These are phyloP conservation scores for Aegotheles bennettii DNA, from an alignment of 2,113 vertebrate species.

Conservation along the genomic window DNA sequence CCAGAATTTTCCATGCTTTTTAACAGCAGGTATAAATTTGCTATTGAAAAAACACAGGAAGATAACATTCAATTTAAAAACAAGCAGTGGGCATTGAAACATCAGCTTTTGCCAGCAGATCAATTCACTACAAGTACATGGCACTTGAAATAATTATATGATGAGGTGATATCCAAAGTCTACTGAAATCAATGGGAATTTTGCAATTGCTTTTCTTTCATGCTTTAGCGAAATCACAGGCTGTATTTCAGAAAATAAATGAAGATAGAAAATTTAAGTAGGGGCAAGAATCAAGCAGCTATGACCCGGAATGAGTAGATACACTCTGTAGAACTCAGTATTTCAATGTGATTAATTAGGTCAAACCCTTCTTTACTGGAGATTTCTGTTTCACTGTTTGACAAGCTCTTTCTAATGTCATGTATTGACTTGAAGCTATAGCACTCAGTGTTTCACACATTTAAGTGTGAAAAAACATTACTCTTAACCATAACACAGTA, in stretches of 20 bases:
- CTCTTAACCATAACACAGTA: background rate
- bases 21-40: background rate
- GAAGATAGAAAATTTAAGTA: background rate
- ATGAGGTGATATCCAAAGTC: background rate
- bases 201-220: background rate
- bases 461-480: background rate
- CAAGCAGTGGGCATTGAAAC: background rate
- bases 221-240: background rate
- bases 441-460: background rate
- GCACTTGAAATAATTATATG: background rate
- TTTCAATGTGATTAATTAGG: background rate
- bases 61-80: background rate
- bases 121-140: background rate
- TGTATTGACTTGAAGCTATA: background rate
- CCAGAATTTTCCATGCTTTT: background rate
- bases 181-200: background rate
- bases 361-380: background rate
- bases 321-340: background rate
- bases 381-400: background rate
- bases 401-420: background rate
- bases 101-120: background rate
- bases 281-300: background rate
- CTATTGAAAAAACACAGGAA: background rate
- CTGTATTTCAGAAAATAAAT: background rate
- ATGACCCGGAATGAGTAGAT: background rate